Percentiles rank a stretch among this genome's conserved stretches.
Evolutionary conservation across 2,113 vertebrate genomes (phyloP).

Genomic region (Proterorhinus semilunaris): DNA sequence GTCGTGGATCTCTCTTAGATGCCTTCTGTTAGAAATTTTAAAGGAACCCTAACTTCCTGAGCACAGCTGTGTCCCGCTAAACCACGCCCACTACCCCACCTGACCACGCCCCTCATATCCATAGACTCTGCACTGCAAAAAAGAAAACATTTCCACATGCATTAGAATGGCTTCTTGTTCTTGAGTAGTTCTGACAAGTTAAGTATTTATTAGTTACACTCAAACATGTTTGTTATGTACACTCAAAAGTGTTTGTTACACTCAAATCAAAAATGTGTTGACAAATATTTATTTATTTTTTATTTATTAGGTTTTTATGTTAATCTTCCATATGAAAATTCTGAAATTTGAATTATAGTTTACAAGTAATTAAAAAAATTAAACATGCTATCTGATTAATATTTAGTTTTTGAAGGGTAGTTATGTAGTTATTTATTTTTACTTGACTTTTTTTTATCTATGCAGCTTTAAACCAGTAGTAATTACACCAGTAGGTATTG

Average conservation of each 20-base stretch:
- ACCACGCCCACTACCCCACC: neutral
- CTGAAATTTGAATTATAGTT: too few species aligned
- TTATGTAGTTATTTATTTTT: too few species aligned
- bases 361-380: too few species aligned
- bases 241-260: neutral
- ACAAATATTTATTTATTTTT: too few species aligned
- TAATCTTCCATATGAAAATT: too few species aligned
- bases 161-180: neutral
- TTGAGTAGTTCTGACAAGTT: neutral
- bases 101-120: neutral
- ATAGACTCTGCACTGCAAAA: neutral
- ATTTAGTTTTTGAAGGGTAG: too few species aligned
- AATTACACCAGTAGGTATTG: too few species aligned
- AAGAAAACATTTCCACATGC: neutral
- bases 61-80: slow-evolving; percentile 55
- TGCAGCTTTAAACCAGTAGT: too few species aligned
- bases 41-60: slow-evolving; percentile 66
- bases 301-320: too few species aligned
- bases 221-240: neutral
- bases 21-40: slow-evolving; percentile 39
- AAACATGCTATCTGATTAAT: too few species aligned
- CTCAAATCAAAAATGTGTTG: too few species aligned
- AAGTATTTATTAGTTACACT: rapidly evolving
- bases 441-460: too few species aligned
- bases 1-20: slow-evolving; percentile 13